Evolutionary conservation across 2,113 vertebrate genomes (phyloP).

Genomic region (Cettia cetti): DNA sequence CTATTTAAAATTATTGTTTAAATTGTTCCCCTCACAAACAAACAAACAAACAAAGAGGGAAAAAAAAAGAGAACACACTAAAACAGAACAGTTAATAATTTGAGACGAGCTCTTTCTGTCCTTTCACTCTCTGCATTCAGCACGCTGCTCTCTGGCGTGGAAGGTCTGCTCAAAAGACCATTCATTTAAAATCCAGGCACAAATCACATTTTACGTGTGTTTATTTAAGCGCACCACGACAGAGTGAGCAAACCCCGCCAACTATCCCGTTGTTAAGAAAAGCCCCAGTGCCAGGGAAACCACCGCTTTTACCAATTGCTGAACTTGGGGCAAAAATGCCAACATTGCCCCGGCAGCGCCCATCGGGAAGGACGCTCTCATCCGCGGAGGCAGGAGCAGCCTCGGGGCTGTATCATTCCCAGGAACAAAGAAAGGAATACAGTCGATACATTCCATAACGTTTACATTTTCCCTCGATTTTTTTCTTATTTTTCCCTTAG

Average conservation of each 20-base stretch:
- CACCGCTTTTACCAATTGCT: neutral
- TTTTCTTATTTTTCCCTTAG: constrained; percentile 73
- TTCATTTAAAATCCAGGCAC: constrained; percentile 43
- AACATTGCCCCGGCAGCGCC: neutral
- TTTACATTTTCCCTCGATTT: constrained; percentile 76
- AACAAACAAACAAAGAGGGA: neutral
- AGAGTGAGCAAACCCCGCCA: constrained; percentile 17
- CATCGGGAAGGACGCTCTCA: neutral
- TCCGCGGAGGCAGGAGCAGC: constrained; percentile 27
- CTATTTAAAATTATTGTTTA: neutral
- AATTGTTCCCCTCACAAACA: neutral
- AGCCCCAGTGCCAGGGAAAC: neutral
- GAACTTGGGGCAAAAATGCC: constrained; percentile 20
- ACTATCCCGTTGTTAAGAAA: neutral
- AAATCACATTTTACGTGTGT: constrained; percentile 39
- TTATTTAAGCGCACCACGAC: constrained; percentile 41
- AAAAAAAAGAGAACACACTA: neutral
- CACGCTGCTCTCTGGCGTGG: neutral
- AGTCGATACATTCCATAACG: constrained; percentile 77
- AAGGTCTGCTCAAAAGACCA: constrained; percentile 46
- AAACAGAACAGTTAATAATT: neutral
- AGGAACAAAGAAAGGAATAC: constrained; percentile 75
- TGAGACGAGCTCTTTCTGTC: constrained; percentile 7
- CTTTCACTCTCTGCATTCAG: constrained; percentile 13
- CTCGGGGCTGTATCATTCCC: constrained; percentile 17